Conservation (phyloP, 2,113 vertebrate species). For the Galemys pyrenaicus region DNA sequence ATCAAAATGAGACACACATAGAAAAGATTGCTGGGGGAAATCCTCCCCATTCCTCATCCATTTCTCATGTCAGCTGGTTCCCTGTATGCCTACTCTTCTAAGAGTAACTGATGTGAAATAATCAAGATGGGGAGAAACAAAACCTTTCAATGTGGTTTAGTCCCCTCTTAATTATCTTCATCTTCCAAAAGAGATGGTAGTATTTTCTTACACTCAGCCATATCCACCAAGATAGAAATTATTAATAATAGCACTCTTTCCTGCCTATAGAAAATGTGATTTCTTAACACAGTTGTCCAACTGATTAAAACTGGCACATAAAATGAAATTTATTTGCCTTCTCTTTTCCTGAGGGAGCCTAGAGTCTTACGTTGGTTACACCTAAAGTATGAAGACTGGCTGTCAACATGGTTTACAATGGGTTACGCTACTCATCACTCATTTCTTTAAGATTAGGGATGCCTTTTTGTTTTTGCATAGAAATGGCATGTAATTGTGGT, state of each 20-base stretch:
- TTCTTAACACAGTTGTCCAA: neutral
- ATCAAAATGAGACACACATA: neutral
- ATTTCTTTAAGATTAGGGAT: neutral
- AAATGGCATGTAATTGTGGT: neutral
- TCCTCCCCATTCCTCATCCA: neutral
- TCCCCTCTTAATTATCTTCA: neutral
- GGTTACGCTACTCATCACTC: neutral
- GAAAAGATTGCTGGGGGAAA: neutral
- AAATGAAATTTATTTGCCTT: neutral
- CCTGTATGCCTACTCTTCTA: neutral
- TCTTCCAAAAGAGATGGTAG: neutral
- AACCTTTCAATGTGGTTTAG: neutral
- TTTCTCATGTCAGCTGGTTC: neutral
- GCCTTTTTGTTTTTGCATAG: neutral
- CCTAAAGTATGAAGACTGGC: neutral
- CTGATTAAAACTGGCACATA: neutral
- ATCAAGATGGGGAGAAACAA: neutral
- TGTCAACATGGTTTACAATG: neutral
- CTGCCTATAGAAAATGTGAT: neutral
- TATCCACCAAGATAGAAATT: neutral
- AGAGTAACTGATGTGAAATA: neutral
- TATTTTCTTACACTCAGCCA: neutral
- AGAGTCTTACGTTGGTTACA: neutral
- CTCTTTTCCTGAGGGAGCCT: neutral
- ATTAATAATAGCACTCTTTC: neutral